Conservation (phyloP, 2,888 invertebrate species). For the Theodoxus fluviatilis region DNA sequence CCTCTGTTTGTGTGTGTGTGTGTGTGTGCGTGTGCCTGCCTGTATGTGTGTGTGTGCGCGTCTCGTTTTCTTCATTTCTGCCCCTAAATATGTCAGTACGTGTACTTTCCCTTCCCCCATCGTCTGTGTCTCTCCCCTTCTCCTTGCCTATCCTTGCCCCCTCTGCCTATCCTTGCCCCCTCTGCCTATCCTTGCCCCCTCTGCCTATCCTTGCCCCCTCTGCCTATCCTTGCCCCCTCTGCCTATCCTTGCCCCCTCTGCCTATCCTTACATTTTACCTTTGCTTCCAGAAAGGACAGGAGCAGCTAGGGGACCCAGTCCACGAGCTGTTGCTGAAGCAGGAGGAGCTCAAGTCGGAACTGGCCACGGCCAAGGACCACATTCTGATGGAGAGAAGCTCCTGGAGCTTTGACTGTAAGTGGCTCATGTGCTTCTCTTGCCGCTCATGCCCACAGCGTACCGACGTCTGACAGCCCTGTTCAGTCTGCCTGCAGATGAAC, state of each 20-base stretch:
- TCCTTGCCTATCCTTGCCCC: neutral
- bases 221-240: neutral
- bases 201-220: neutral
- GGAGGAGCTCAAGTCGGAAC: slow-evolving; percentile 68
- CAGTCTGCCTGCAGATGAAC: slow-evolving; percentile 3
- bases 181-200: neutral
- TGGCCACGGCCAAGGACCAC: slow-evolving; percentile 69
- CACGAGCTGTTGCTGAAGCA: slow-evolving; percentile 59
- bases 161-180: neutral
- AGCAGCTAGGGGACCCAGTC: slow-evolving; percentile 63
- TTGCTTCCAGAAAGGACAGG: slow-evolving; percentile 18
- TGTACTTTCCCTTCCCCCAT: neutral
- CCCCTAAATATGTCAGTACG: neutral
- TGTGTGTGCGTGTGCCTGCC: slow-evolving; percentile 2
- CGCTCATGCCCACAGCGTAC: slow-evolving; percentile 43
- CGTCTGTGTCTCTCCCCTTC: neutral
- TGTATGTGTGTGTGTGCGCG: neutral
- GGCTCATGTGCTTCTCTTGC: slow-evolving; percentile 56
- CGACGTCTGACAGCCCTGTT: slow-evolving; percentile 37
- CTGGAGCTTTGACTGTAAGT: slow-evolving; percentile 72
- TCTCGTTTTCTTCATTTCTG: neutral
- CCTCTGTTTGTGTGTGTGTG: neutral
- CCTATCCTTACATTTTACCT: slow-evolving; percentile 15
- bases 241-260: neutral
- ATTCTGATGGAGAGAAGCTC: slow-evolving; percentile 69